These are phyloP conservation scores for Podarcis siculus DNA, from an alignment of 2,797 vertebrate genomes.

Conservation along the genomic window DNA sequence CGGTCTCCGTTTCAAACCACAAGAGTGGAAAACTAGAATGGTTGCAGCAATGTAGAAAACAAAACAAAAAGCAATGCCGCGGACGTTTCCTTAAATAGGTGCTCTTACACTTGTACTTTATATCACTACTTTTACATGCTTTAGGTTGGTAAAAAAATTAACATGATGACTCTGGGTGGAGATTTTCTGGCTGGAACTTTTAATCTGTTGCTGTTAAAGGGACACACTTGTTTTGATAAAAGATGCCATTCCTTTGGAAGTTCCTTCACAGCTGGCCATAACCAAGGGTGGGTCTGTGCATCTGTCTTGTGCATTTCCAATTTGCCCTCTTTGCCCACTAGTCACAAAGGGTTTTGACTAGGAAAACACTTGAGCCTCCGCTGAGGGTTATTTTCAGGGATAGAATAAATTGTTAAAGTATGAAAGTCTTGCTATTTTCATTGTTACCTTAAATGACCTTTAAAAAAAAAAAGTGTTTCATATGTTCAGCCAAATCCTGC, in stretches of 20 bases:
- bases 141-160: neutral
- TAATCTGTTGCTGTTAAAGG: neutral
- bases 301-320: neutral
- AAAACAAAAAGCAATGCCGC: neutral
- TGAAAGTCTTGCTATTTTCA: neutral
- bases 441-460: too few relatives aligned
- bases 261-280: neutral
- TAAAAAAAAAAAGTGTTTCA: neutral
- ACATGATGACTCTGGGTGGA: neutral
- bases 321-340: neutral
- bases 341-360: neutral
- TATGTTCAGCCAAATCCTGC: neutral
- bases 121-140: neutral
- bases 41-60: neutral
- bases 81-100: neutral
- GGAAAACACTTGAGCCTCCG: neutral
- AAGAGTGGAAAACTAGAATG: neutral
- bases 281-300: neutral
- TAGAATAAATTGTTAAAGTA: neutral
- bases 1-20: neutral
- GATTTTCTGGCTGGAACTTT: neutral
- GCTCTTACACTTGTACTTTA: neutral
- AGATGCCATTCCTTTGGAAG: neutral
- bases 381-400: neutral
- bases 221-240: neutral